Evolutionary conservation across 2,113 vertebrate genomes (phyloP), one percentile per base, ranked within the genome.

Genomic region (Poecilia latipinna): DNA sequence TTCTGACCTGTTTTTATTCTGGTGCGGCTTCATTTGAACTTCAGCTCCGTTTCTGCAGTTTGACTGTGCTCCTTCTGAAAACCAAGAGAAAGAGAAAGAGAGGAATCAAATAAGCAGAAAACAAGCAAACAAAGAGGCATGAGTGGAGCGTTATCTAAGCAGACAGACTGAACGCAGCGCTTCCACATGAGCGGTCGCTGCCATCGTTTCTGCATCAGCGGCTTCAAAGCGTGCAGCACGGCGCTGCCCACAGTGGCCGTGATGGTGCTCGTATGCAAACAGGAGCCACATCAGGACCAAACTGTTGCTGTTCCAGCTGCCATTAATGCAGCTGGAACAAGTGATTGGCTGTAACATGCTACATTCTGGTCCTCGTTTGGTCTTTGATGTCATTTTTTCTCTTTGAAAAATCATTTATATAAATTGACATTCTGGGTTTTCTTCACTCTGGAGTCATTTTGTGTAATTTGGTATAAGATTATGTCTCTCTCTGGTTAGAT

Each of bases 111-210:
- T 57, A 42, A 75, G 82, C 79, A 83, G 75, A 86, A 86, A 87
- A 82, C 44, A 61, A 84, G 82, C 42, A 66, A 85, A 87, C 88
- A 83, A 83, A 81, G 85, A 75, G 70, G 66, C 82, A 32, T 83
- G 65, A 68, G 79, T 28, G 7, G 68, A 69, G 42, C 8, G 70
- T 89, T 89, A 91, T 90, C 88, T 86, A 90, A 91, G 79, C 75
- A 60, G 74, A 80, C 60, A 12, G 79, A 81, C 80, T 75, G 82
- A 81, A 80, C 42, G 84, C 74, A 79, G 24, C 69, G 68, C 65
- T 91, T 89, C 83, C 90, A 88, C 89, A 88, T 86, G 88, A 90
- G 74, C 68, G 65, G 57, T 70, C 37, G 74, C 75, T 72, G 37
- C 44, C 87, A 77, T 92, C 79, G 80, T 64, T 83, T 84, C 83